A percentile compares a stretch with the other conserved stretches of the same genome.
Conservation (phyloP, 2,113 vertebrate genomes). For the Eulacestoma nigropectus region DNA sequence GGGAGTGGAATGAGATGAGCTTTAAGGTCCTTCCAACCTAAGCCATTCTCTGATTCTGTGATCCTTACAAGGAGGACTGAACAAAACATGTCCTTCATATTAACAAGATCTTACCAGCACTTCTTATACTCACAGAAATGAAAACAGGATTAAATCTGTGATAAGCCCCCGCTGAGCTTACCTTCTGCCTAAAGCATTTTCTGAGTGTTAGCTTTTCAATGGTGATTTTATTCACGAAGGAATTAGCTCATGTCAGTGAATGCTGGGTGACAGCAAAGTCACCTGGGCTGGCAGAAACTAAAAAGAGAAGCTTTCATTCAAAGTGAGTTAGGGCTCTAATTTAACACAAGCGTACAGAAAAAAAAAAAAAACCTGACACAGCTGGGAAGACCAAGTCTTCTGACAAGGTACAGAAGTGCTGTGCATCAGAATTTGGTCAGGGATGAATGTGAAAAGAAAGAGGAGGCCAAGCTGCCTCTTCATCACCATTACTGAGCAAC, state of each 20-base stretch:
- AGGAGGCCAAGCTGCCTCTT: neutral
- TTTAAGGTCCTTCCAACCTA: neutral
- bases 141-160: neutral
- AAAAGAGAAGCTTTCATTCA: neutral
- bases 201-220: neutral
- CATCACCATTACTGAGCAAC: neutral
- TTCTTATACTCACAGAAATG: neutral
- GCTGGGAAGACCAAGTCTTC: neutral
- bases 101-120: neutral
- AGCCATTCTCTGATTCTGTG: neutral
- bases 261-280: neutral
- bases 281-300: neutral
- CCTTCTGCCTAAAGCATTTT: neutral
- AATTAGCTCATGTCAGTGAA: neutral
- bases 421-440: neutral
- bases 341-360: neutral
- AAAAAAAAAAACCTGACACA: neutral
- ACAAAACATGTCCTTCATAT: neutral
- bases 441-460: neutral
- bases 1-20: neutral
- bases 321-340: neutral
- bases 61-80: neutral
- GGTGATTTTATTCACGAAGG: neutral
- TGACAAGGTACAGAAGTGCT: neutral
- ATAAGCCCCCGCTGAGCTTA: neutral